A percentile compares a stretch with the other conserved stretches of the same genome.
phyloP scores from a whole-genome alignment of 2,797 vertebrate genomes.

The Chaetophractus vellerosus region DNA sequence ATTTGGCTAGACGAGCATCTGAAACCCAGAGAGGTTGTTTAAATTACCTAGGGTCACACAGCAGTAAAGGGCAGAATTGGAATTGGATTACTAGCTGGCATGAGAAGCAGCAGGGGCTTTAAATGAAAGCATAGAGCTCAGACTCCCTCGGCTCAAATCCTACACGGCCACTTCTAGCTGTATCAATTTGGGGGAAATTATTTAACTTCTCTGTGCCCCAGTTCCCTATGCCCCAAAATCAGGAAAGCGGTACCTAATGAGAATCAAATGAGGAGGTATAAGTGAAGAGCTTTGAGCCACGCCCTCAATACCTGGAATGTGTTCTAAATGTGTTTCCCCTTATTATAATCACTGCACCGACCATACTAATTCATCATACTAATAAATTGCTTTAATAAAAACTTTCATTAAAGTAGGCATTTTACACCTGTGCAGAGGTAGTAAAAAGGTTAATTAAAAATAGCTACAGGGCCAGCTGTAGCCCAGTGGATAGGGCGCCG shows the following conservation, averaged over 20 bases:
- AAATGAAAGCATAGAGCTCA: background rate
- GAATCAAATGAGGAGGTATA: background rate
- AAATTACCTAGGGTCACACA: background rate
- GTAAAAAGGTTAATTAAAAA: background rate
- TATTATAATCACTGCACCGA: background rate
- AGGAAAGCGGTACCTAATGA: background rate
- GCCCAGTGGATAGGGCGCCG: too few species aligned
- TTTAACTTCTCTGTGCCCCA: background rate
- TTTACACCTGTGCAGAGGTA: background rate
- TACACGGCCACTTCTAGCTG: too few species aligned
- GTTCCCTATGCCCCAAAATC: background rate
- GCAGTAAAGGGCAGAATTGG: too few species aligned
- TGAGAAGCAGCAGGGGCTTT: background rate
- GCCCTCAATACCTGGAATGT: background rate
- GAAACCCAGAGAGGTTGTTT: background rate
- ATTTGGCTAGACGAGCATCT: background rate
- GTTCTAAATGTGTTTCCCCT: background rate
- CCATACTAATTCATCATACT: background rate
- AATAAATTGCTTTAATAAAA: background rate
- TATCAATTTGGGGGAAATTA: background rate
- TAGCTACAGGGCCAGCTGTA: background rate
- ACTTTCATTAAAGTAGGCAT: background rate
- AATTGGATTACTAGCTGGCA: rapidly evolving
- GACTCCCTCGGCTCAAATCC: background rate
- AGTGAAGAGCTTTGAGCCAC: background rate